Conservation (phyloP, 1,140 invertebrate species). For the Zaprionus ghesquierei region DNA sequence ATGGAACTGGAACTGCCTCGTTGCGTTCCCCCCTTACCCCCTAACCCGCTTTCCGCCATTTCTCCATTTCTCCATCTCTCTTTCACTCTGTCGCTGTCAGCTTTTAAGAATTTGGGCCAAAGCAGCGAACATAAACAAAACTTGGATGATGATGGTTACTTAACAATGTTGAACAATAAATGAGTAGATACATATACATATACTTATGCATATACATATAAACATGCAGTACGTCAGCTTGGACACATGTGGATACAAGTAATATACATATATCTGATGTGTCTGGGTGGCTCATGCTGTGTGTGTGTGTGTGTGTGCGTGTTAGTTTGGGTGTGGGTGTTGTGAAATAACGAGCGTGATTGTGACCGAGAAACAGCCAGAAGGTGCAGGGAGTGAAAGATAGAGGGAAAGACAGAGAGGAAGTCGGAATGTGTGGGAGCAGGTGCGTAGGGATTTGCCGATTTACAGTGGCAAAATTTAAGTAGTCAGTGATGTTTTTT, state of each 20-base stretch:
- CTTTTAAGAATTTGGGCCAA: constrained; percentile 73
- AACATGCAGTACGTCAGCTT: background rate
- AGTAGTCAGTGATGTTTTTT: background rate
- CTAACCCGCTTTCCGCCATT: no score
- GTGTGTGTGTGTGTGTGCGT: constrained; percentile 24
- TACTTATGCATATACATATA: background rate
- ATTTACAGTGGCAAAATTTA: background rate
- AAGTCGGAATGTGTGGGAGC: constrained; percentile 14
- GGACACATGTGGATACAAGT: background rate
- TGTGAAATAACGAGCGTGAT: constrained; percentile 36
- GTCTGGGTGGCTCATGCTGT: background rate
- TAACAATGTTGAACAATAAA: constrained; percentile 71
- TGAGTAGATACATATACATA: constrained; percentile 22
- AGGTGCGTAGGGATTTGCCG: constrained; percentile 41
- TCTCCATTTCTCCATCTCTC: background rate
- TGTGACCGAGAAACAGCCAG: background rate
- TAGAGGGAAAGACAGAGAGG: background rate
- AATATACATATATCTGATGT: constrained; percentile 2
- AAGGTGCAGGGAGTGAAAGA: background rate
- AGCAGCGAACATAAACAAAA: constrained; percentile 72
- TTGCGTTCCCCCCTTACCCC: no score
- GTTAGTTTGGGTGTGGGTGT: constrained; percentile 32
- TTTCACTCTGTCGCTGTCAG: constrained; percentile 34
- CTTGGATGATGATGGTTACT: constrained; percentile 68
- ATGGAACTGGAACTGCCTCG: constrained; percentile 25